Conservation (phyloP, 2,888 invertebrate genomes). For the Dasypolia templi region DNA sequence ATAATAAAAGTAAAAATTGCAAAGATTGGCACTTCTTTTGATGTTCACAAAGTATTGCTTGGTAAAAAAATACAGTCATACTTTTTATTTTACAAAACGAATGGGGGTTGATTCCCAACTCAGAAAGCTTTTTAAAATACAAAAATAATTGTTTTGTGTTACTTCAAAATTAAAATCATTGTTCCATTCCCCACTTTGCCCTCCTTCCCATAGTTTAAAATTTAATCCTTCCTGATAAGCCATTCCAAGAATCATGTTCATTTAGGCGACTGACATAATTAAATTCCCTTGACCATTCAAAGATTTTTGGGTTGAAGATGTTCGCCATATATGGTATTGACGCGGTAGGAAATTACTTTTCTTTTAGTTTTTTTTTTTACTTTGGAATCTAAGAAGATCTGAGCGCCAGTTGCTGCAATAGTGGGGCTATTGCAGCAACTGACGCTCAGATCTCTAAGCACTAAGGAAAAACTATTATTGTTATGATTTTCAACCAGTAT, state of each 20-base stretch:
- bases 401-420: too few relatives aligned
- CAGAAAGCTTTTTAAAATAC: too few relatives aligned
- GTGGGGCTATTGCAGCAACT: neutral
- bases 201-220: neutral
- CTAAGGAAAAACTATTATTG: neutral
- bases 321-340: neutral
- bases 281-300: neutral
- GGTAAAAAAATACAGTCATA: too few relatives aligned
- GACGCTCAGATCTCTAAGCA: neutral
- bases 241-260: neutral
- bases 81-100: neutral
- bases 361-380: neutral
- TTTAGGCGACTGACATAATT: neutral
- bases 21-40: neutral
- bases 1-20: neutral
- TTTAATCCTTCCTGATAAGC: neutral
- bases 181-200: neutral
- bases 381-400: too few relatives aligned
- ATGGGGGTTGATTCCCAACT: neutral
- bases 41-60: neutral
- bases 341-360: neutral
- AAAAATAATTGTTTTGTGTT: too few relatives aligned
- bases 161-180: neutral
- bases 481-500: neutral
- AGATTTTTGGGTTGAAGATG: neutral